Evolutionary conservation across 2,113 vertebrate genomes (phyloP).

Genomic region (Psilopsiagon aymara): DNA sequence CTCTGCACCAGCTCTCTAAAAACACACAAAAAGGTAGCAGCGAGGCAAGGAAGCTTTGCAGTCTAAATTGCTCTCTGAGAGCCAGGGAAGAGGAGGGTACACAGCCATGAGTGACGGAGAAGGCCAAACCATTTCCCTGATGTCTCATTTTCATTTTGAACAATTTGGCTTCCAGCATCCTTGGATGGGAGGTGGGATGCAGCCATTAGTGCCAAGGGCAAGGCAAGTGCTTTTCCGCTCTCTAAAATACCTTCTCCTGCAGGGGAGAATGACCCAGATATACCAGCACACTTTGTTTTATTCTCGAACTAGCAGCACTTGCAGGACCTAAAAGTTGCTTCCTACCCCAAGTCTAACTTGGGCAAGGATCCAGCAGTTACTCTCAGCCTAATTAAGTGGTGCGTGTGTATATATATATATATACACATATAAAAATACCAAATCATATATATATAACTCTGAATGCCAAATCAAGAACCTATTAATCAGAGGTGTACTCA

Average conservation of each 20-base stretch:
- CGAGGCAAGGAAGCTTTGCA: background rate
- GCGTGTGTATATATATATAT: accelerated
- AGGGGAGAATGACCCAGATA: background rate
- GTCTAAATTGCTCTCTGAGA: background rate
- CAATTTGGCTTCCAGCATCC: background rate
- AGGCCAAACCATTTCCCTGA: background rate
- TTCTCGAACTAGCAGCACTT: background rate
- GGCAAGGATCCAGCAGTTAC: slow-evolving; percentile 16
- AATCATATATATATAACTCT: background rate
- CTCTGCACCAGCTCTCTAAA: background rate
- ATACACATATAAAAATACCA: background rate
- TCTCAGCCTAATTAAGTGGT: background rate
- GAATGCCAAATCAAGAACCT: background rate
- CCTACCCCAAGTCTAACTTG: background rate
- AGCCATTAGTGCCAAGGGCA: background rate
- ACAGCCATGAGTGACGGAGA: background rate
- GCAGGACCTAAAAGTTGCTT: background rate
- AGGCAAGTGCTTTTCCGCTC: background rate
- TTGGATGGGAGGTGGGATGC: background rate
- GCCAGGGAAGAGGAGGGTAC: background rate
- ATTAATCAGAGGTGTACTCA: background rate
- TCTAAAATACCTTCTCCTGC: background rate
- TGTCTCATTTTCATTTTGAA: background rate
- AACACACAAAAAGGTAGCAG: background rate
- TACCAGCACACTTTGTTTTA: background rate